Evolutionary conservation across 2,113 vertebrate species (phyloP).

Genomic region (Xenopus laevis): DNA sequence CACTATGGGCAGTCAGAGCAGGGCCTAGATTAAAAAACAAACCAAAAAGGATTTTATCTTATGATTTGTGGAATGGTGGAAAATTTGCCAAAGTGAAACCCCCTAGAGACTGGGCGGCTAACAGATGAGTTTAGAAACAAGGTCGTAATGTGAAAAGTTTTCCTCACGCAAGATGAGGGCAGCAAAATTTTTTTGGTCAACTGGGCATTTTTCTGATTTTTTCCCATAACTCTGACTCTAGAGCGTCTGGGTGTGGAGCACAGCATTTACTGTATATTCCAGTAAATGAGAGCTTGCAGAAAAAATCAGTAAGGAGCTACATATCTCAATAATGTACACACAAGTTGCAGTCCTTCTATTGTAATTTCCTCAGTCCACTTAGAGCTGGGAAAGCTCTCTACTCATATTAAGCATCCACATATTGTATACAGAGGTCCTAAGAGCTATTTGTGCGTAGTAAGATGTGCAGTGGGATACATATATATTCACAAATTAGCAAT

Average conservation of each 20-base stretch:
- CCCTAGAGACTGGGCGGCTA: slow-evolving; percentile 66
- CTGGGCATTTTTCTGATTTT: slow-evolving; percentile 52
- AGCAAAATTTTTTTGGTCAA: slow-evolving; percentile 68
- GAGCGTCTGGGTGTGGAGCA: slow-evolving; percentile 42
- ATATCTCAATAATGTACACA: too few species aligned
- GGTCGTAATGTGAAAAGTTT: slow-evolving; percentile 53
- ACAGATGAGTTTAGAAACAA: slow-evolving; percentile 59
- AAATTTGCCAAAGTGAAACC: slow-evolving; percentile 55
- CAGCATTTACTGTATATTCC: slow-evolving; percentile 44
- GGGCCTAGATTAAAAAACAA: slow-evolving; percentile 54
- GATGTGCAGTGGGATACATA: too few species aligned
- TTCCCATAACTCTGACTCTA: slow-evolving; percentile 56
- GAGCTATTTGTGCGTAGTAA: too few species aligned
- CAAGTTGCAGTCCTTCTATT: too few species aligned
- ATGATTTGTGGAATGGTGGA: slow-evolving; percentile 63
- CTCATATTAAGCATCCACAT: too few species aligned
- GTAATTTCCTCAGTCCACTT: too few species aligned
- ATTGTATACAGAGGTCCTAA: too few species aligned
- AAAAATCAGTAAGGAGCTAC: neutral
- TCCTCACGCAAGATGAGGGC: slow-evolving; percentile 57
- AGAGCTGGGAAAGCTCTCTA: too few species aligned
- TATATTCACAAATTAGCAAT: too few species aligned
- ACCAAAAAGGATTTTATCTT: slow-evolving; percentile 61
- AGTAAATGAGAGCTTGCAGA: slow-evolving; percentile 42
- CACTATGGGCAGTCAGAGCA: slow-evolving; percentile 65